A percentile compares a stretch with the other conserved stretches of the same genome.
Conservation (phyloP, 2,797 vertebrate genomes). For the Yasuhikotakia modesta region DNA sequence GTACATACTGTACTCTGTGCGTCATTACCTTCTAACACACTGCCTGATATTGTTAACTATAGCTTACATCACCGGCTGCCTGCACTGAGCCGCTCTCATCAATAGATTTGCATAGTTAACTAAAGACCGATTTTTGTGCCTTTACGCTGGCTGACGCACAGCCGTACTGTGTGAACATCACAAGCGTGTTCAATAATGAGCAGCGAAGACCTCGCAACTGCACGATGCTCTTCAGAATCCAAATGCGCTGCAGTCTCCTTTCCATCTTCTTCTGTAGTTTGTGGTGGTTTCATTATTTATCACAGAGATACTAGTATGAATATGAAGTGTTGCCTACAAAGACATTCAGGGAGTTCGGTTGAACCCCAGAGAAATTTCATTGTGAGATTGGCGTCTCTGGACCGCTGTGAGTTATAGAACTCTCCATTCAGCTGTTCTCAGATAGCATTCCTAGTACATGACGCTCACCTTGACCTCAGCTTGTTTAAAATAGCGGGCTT, state of each 20-base stretch:
- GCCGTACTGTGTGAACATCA: slow-evolving; percentile 26
- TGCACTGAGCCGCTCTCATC: neutral
- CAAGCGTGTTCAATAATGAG: slow-evolving; percentile 41
- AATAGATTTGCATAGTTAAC: neutral
- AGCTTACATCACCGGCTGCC: neutral
- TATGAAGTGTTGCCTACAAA: no score
- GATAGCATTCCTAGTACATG: no score
- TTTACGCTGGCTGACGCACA: slow-evolving; percentile 33
- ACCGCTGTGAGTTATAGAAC: no score
- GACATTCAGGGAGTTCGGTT: no score
- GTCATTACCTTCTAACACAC: neutral
- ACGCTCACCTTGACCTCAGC: no score
- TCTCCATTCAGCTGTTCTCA: no score
- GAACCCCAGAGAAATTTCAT: no score
- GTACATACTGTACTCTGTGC: neutral
- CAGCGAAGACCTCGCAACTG: slow-evolving; percentile 6
- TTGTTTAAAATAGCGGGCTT: no score
- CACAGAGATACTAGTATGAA: no score
- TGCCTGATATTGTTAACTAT: slow-evolving; percentile 7
- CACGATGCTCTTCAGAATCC: slow-evolving; percentile 17
- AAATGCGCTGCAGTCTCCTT: slow-evolving; percentile 29
- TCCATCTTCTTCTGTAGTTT: slow-evolving; percentile 45
- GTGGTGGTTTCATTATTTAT: no score
- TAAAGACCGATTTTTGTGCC: neutral
- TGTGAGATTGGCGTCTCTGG: no score